Base-by-base conservation (phyloP, 2,113 vertebrate genomes). In the Colinus virginianus region DNA sequence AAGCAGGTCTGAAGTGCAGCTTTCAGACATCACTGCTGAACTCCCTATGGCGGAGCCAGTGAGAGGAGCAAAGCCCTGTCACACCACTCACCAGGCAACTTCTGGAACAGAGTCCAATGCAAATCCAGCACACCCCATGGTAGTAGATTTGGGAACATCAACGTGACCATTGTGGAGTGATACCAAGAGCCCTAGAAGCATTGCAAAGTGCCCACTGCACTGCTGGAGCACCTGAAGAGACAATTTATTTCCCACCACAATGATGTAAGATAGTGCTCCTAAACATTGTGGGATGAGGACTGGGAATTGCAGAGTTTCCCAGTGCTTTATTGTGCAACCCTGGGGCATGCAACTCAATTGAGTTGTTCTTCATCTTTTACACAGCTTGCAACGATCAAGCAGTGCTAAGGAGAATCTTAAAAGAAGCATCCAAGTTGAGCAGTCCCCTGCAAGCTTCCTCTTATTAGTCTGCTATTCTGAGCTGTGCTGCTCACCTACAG, bases 161-260 rank as follows among this genome's bases (percentile, higher is more conserved):
- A 7, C 0, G 0, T 1, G 30, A 59, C 21, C 10, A 19, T 7
- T n/a, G 11, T 0, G 5, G 48, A 40, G 8, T 9, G 30, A 48
- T 2, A 7, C 34, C 6, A 30, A 46, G 34, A 69, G 46, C 13
- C 16, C 56, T 34, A 25, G 1, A 19, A 26, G 13, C 40, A 62
- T 6, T 48, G 34, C 28, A 19, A 68, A 56, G 23, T 3, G 12
- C n/a, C 28, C 46, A 25, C 20, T 42, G 19, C 5, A 9, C 55
- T 56, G 21, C 3, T 4, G 19, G 12, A 25, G 55, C 36, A n/a
- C 34, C 32, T 56, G 55, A 36, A 76, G 22, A 20, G 32, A 63
- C 26, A 10, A 5, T 6, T 62, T 13, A 5, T 6, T 62, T 42
- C 26, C 77, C 63, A 56, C 30, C 36, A 13, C 19, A 22, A 8